Percentiles rank a stretch among this genome's conserved stretches.
Conservation (phyloP, 2,113 vertebrate species). For the Caranx ignobilis region DNA sequence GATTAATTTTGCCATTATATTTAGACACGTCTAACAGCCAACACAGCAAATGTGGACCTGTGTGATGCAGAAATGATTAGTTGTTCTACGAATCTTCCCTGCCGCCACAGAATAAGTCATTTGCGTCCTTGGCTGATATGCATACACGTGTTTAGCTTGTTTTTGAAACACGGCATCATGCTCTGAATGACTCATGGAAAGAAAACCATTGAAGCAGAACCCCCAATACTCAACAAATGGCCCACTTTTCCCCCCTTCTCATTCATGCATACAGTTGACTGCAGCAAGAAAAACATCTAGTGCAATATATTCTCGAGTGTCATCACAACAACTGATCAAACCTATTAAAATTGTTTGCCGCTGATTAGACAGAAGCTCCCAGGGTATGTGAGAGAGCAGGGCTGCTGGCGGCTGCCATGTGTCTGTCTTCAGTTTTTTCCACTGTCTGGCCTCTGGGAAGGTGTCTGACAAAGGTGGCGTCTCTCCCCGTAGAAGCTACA, state of each 20-base stretch:
- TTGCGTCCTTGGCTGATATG: background rate
- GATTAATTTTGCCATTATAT: background rate
- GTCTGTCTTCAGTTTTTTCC: constrained; percentile 71
- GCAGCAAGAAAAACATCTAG: constrained; percentile 13
- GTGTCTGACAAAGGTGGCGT: constrained; percentile 45
- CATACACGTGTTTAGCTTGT: constrained; percentile 22
- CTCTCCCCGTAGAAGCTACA: constrained; percentile 31
- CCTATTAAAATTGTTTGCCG: constrained; percentile 13
- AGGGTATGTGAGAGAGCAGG: constrained; percentile 21
- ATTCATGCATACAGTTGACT: constrained; percentile 42
- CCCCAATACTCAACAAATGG: constrained; percentile 54
- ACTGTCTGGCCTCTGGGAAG: constrained; percentile 69
- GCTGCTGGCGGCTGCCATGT: constrained; percentile 10
- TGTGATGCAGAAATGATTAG: background rate
- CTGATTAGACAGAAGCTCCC: constrained; percentile 52
- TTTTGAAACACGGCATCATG: constrained; percentile 30
- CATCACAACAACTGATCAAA: background rate
- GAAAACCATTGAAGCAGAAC: constrained; percentile 64
- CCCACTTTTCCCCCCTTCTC: constrained; percentile 34
- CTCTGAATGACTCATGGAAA: constrained; percentile 67
- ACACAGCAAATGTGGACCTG: background rate
- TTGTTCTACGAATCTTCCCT: background rate
- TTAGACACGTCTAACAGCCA: background rate
- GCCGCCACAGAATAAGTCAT: background rate
- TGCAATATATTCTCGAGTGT: background rate